Conservation (phyloP, 2,797 vertebrate genomes). For the Cossypha niveicapilla region DNA sequence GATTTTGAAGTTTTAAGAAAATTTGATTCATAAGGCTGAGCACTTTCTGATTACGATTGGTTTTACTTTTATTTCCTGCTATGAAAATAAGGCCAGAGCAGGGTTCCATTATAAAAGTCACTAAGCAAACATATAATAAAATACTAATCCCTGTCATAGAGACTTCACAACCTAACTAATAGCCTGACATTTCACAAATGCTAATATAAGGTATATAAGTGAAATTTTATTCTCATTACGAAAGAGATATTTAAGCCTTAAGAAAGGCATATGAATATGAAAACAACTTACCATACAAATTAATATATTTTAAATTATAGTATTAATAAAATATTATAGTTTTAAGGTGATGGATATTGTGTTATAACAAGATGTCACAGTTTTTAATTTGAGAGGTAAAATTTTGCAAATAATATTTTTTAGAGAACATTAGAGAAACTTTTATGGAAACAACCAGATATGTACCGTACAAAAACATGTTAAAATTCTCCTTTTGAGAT, state of each 20-base stretch:
- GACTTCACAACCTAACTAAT: not conserved
- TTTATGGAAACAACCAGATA: not conserved
- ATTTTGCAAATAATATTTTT: not conserved
- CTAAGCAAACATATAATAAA: not conserved
- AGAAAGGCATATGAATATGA: not conserved
- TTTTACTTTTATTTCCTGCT: not conserved
- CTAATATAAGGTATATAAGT: not conserved
- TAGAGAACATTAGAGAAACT: not conserved
- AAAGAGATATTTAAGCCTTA: not conserved
- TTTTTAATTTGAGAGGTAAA: not conserved
- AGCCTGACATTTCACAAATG: not conserved
- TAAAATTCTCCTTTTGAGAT: not conserved
- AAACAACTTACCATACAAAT: not conserved
- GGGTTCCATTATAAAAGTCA: not conserved
- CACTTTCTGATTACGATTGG: not conserved
- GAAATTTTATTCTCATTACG: not conserved
- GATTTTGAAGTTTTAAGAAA: not conserved
- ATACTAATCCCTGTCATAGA: not conserved
- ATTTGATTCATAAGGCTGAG: not conserved
- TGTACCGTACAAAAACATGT: not conserved
- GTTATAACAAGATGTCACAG: not conserved
- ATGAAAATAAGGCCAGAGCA: not conserved
- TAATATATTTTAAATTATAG: not conserved
- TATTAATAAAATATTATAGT: not conserved
- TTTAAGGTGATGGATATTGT: not conserved